phyloP scores from a whole-genome alignment of 2,888 invertebrate genomes.

The Latrodectus elegans region DNA sequence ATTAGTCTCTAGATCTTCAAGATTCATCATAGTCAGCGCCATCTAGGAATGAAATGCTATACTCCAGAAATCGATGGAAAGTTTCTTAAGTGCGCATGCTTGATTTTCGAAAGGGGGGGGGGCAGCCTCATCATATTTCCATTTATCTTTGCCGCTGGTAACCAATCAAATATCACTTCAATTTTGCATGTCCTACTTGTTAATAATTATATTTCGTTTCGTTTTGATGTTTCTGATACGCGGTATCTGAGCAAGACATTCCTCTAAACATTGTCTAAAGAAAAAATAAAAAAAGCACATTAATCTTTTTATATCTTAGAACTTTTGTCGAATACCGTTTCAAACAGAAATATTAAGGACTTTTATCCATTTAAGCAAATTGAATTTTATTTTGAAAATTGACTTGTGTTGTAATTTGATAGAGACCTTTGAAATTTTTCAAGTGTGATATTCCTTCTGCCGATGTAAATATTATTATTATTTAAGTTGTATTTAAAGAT shows the following conservation, averaged over 20 bases:
- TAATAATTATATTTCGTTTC: slow-evolving; percentile 67
- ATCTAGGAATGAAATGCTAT: slow-evolving; percentile 14
- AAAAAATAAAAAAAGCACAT: slow-evolving; percentile 61
- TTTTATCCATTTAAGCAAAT: too few relatives aligned
- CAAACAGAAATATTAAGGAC: too few relatives aligned
- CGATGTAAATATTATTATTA: too few relatives aligned
- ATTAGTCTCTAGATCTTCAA: too few relatives aligned
- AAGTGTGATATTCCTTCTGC: too few relatives aligned
- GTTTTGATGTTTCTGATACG: slow-evolving; percentile 59
- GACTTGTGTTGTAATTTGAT: too few relatives aligned
- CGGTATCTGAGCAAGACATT: slow-evolving; percentile 54
- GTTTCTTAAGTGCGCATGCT: slow-evolving; percentile 26
- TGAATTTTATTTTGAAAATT: too few relatives aligned
- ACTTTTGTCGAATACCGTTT: background rate
- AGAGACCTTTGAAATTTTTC: too few relatives aligned
- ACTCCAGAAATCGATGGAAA: slow-evolving; percentile 32
- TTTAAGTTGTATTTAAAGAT: too few relatives aligned
- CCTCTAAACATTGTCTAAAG: slow-evolving; percentile 58
- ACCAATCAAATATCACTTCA: slow-evolving; percentile 65
- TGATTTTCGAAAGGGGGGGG: slow-evolving; percentile 29
- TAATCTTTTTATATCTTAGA: slow-evolving; percentile 53
- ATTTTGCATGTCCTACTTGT: slow-evolving; percentile 66
- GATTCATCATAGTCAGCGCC: slow-evolving; percentile 12
- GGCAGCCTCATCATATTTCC: slow-evolving; percentile 56
- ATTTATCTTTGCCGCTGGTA: slow-evolving; percentile 60